Conservation (phyloP, 2,113 vertebrate species). For the Sigmodon hispidus region DNA sequence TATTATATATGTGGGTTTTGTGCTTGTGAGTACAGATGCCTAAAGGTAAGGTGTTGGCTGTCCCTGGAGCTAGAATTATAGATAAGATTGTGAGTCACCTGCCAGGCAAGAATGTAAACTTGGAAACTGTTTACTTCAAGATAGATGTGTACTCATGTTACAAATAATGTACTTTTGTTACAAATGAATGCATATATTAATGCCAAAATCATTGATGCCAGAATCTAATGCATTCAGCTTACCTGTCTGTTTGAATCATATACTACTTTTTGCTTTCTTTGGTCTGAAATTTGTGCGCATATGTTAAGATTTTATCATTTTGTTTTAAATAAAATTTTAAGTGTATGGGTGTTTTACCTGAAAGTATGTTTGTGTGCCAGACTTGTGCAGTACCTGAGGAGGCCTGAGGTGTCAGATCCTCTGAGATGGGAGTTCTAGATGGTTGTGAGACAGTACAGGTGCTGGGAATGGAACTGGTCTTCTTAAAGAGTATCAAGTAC, state of each 20-base stretch:
- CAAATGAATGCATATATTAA: constrained; percentile 14
- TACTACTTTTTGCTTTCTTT: neutral
- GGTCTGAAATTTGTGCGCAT: constrained; percentile 48
- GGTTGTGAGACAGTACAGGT: neutral
- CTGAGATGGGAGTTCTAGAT: neutral
- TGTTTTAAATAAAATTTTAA: neutral
- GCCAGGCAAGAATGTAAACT: constrained; percentile 9
- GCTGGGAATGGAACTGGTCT: neutral
- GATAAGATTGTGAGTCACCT: neutral
- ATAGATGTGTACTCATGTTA: neutral
- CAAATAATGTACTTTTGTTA: neutral
- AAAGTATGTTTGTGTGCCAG: neutral
- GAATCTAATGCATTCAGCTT: constrained; percentile 36
- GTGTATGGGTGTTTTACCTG: neutral
- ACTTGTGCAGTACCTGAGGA: neutral
- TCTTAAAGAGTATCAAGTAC: neutral
- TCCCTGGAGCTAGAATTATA: neutral
- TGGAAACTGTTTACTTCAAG: neutral
- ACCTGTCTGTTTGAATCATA: constrained; percentile 17
- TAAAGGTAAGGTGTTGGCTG: neutral
- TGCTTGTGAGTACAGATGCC: neutral
- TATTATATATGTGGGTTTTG: neutral
- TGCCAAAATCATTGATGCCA: constrained; percentile 40
- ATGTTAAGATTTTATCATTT: neutral
- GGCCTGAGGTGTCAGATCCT: neutral